Percentiles rank a stretch among this genome's conserved stretches.
These are phyloP conservation scores for Dicroscelio sp. DNA, from an alignment of 2,888 invertebrate species.

Conservation along the genomic window DNA sequence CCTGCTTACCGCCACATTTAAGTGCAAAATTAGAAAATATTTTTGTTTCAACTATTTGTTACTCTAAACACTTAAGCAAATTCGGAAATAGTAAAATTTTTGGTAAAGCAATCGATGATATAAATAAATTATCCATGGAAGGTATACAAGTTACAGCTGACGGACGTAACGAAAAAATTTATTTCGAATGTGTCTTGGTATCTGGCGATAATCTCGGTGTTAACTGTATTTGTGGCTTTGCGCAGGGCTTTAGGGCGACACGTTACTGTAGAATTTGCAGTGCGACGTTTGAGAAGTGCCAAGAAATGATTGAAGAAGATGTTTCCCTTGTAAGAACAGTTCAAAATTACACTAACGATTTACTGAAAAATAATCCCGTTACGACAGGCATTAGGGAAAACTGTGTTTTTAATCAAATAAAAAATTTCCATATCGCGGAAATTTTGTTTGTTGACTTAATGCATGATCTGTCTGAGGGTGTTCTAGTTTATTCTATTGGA, in stretches of 20 bases:
- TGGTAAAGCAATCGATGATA: slow-evolving; percentile 56
- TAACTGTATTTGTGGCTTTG: slow-evolving; percentile 20
- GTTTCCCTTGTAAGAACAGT: slow-evolving; percentile 16
- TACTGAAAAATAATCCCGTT: slow-evolving; percentile 28
- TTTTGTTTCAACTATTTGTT: not conserved
- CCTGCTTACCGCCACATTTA: not conserved
- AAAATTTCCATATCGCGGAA: slow-evolving; percentile 67
- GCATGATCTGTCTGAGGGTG: slow-evolving; percentile 19
- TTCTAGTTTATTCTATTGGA: not conserved
- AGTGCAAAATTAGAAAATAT: not conserved
- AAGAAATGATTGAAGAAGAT: slow-evolving; percentile 50
- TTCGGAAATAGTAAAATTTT: not conserved
- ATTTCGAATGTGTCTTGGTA: slow-evolving; percentile 55
- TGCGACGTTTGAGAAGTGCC: slow-evolving; percentile 27
- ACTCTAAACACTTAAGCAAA: not conserved
- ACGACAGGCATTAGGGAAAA: slow-evolving; percentile 60
- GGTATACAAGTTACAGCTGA: slow-evolving; percentile 64
- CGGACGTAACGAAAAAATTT: slow-evolving; percentile 26
- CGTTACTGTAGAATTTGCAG: slow-evolving; percentile 43
- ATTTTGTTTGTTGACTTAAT: slow-evolving; percentile 36
- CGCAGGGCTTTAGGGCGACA: slow-evolving; percentile 25
- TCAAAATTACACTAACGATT: slow-evolving; percentile 49
- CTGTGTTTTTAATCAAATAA: slow-evolving; percentile 65
- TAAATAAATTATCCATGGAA: slow-evolving; percentile 42
- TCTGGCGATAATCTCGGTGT: slow-evolving; percentile 46